Percentiles rank a stretch among this genome's conserved stretches.
phyloP scores from a whole-genome alignment of 2,797 vertebrate species.

The Gouania willdenowi region DNA sequence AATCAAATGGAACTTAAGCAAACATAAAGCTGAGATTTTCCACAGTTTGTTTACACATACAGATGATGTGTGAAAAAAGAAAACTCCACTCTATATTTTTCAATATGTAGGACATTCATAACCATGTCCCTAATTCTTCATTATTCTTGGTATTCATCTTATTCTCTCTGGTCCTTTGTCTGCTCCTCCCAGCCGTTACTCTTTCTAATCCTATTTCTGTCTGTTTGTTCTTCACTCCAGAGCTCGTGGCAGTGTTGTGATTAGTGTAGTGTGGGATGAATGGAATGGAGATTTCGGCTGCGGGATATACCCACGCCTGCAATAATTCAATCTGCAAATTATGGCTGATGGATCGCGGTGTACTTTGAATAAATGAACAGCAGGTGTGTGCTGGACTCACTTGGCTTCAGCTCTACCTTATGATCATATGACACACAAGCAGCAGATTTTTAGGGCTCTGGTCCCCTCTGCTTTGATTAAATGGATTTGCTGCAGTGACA shows the following conservation, averaged over 20 bases:
- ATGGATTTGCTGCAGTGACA: slow-evolving; percentile 27
- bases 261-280: slow-evolving; percentile 15
- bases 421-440: slow-evolving; percentile 11
- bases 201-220: slow-evolving; percentile 28
- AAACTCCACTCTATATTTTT: too few species aligned
- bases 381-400: slow-evolving; percentile 18
- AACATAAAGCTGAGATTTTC: too few species aligned
- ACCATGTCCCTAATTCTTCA: background rate
- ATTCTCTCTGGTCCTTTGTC: slow-evolving; percentile 4
- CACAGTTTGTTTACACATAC: too few species aligned
- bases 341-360: slow-evolving; percentile 35
- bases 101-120: too few species aligned
- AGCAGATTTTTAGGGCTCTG: background rate
- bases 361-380: slow-evolving; percentile 40
- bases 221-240: slow-evolving; percentile 8
- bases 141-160: slow-evolving; percentile 15
- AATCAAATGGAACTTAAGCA: too few species aligned
- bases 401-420: slow-evolving; percentile 11
- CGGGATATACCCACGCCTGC: slow-evolving; percentile 3
- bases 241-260: slow-evolving; percentile 6
- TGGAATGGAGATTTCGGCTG: slow-evolving; percentile 10
- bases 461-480: slow-evolving; percentile 17
- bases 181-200: slow-evolving; percentile 20
- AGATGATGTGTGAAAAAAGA: too few species aligned
- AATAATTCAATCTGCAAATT: slow-evolving; percentile 42